Conservation (phyloP, 1,140 invertebrate species). For the Babylonia areolata region DNA sequence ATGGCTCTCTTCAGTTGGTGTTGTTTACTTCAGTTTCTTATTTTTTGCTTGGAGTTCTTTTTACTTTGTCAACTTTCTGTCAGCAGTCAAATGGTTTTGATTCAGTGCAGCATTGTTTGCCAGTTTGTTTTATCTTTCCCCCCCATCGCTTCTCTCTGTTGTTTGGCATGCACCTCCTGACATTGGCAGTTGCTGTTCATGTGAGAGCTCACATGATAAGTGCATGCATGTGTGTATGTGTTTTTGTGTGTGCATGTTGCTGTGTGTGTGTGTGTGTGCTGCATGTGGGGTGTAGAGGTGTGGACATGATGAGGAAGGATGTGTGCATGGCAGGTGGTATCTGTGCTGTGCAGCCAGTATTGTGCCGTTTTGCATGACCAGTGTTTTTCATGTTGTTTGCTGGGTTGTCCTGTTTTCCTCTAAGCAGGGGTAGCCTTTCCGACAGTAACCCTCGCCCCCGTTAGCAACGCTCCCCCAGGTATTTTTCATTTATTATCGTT, state of each 20-base stretch:
- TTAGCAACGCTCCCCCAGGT: conserved; percentile 32
- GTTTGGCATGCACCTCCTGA: background rate
- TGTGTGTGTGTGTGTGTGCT: background rate
- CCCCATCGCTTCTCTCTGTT: background rate
- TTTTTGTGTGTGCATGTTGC: no score
- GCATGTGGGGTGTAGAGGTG: background rate
- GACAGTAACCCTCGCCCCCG: conserved; percentile 4
- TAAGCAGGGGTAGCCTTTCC: conserved; percentile 14
- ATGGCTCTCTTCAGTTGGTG: no score
- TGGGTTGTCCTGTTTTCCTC: conserved; percentile 17
- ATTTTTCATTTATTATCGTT: background rate
- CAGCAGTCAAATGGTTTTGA: no score
- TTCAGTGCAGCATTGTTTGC: no score
- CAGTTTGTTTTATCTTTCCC: background rate
- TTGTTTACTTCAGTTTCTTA: no score
- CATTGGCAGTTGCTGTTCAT: background rate
- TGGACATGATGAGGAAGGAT: background rate
- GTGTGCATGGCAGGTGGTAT: no score
- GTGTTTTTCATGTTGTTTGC: background rate
- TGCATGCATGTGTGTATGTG: background rate
- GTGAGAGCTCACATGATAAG: background rate
- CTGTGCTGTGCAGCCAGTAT: background rate
- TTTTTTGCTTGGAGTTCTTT: no score
- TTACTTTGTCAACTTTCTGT: no score
- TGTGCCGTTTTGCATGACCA: background rate